phyloP scores from a whole-genome alignment of 2,113 vertebrate genomes.

The Charina bottae region DNA sequence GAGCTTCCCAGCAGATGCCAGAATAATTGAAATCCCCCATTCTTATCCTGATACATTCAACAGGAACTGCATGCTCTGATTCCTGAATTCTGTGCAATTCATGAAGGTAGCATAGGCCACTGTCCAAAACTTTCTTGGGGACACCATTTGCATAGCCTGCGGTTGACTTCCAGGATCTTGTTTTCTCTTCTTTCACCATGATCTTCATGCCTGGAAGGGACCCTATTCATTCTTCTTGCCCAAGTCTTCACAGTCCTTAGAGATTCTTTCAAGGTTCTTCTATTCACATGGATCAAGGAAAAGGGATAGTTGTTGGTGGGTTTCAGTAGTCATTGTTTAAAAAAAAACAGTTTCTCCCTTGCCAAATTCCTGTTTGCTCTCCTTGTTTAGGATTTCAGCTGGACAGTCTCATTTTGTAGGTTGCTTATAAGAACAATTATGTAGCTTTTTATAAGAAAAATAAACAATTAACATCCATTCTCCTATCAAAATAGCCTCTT shows the following conservation, averaged over 20 bases:
- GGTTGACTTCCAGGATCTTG: neutral
- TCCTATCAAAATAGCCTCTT: neutral
- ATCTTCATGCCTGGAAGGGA: neutral
- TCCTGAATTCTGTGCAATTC: neutral
- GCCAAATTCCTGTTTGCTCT: neutral
- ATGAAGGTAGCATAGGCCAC: neutral
- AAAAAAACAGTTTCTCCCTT: neutral
- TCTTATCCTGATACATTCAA: neutral
- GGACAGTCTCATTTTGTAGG: neutral
- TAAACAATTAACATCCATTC: neutral
- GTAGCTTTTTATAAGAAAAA: neutral
- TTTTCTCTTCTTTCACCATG: neutral
- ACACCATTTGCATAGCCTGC: neutral
- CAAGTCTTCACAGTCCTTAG: neutral
- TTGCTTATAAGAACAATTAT: neutral
- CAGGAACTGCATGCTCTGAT: neutral
- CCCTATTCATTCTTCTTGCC: neutral
- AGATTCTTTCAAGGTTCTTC: neutral
- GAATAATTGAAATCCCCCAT: neutral
- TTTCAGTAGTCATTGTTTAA: neutral
- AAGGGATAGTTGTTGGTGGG: neutral
- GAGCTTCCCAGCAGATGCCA: neutral
- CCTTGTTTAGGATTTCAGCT: neutral
- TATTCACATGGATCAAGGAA: neutral
- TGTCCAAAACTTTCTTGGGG: neutral